phyloP scores from a whole-genome alignment of 1,140 invertebrate species.

The Eumeta japonica region DNA sequence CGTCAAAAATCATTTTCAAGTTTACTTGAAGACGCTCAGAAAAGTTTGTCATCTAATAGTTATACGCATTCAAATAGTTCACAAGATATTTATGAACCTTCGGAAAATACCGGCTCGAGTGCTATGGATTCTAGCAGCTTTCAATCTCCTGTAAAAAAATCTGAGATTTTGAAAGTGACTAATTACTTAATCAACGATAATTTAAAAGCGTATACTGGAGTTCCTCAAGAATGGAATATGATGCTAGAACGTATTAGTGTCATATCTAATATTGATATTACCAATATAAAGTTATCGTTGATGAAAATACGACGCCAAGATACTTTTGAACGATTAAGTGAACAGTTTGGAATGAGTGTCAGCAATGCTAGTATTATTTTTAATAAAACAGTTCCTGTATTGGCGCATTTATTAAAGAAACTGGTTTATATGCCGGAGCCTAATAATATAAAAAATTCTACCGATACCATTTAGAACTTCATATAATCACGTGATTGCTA shows the following conservation, averaged over 20 bases:
- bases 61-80: not conserved
- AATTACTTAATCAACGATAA: slow-evolving; percentile 1
- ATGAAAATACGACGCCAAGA: not conserved
- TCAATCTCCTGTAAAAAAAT: slow-evolving; percentile 1
- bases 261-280: slow-evolving; percentile 1
- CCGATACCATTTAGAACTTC: not conserved
- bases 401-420: slow-evolving; percentile 1
- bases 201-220: slow-evolving; percentile 1
- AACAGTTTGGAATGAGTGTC: slow-evolving; percentile 1
- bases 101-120: not conserved
- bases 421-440: not conserved
- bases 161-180: not conserved
- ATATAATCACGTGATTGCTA: slow-evolving; percentile 1
- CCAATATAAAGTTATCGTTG: slow-evolving; percentile 1
- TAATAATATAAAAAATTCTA: not conserved
- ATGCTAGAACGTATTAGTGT: slow-evolving; percentile 1
- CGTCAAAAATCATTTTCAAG: slow-evolving; percentile 1
- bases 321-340: slow-evolving; percentile 1
- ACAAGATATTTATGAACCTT: slow-evolving; percentile 1
- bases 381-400: slow-evolving; percentile 1
- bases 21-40: not conserved
- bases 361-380: slow-evolving; percentile 1
- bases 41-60: slow-evolving; percentile 1
- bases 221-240: slow-evolving; percentile 1
- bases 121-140: slow-evolving; percentile 1